Base-by-base conservation (phyloP, 1,140 invertebrate species). In the Nixonia krombeini region DNA sequence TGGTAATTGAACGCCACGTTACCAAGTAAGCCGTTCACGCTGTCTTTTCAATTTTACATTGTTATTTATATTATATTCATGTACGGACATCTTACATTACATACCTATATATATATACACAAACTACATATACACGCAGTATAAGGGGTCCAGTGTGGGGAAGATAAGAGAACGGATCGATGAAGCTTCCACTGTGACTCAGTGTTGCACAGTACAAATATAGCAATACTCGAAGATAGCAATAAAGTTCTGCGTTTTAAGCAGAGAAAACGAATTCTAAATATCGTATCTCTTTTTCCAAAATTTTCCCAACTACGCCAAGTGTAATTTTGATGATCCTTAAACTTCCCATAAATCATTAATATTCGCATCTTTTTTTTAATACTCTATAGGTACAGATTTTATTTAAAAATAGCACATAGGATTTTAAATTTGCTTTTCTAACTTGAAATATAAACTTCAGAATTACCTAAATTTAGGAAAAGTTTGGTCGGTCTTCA, bases 11-110 rank as follows among this genome's bases (percentile, higher is more conserved):
- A 57, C 62, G 62, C 45, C 66, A 70, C 58, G 50, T 70, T 75
- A 64, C 65, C 68, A 75, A 75, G 71, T 72, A 75, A 74, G 74
- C 69, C 74, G 69, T 65, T 61, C 69, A 67, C 59, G 72, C 62
- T 63, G 69, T 70, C 63, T 75, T 70, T 58, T 69, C 49, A 50
- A 65, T 65, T 65, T 68, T 61, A 59, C 50, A 56, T 68, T 52
- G 46, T 67, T 53, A 25, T 42, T 52, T 56, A 10, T 61, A 42
- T 18, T 42, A 47, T 51, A 58, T 50, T 12, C 38, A 41, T 41
- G 38, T 41, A 41, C 21, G 21, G 17, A 41, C 38, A 7, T 41
- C 10, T 10, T 33, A 12, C 12, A 33, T 10, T 33, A 12, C 12
- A 33, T 33, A 33, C 12, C 10, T 13, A 33, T n/a, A n/a, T n/a